A percentile compares a stretch with the other conserved stretches of the same genome.
phyloP scores from a whole-genome alignment of 2,888 invertebrate species.

The Teleogryllus oceanicus region DNA sequence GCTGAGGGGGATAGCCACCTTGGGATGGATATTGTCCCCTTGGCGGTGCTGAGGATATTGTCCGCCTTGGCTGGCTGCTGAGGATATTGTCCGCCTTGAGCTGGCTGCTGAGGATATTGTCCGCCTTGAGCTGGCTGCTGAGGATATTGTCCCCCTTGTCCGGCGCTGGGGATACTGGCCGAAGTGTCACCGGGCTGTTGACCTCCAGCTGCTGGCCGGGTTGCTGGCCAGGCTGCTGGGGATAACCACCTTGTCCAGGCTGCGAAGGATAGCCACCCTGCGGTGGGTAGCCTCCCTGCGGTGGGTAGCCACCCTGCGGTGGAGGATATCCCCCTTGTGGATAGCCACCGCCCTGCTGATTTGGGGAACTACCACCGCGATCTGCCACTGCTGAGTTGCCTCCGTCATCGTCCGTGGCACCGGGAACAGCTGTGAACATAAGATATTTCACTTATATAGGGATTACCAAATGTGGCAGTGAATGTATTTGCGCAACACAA shows the following conservation, averaged over 20 bases:
- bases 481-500: no score
- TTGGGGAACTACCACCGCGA: conserved; percentile 41
- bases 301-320: conserved; percentile 7
- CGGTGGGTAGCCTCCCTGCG: conserved; percentile 26
- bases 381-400: conserved; percentile 43
- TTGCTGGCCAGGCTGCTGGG: conserved; percentile 29
- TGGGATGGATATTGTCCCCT: not conserved
- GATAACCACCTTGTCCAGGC: conserved; percentile 24
- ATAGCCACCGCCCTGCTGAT: conserved; percentile 19
- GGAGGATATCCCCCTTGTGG: conserved; percentile 12
- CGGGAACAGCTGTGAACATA: no score
- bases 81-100: conserved; percentile 27
- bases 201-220: conserved; percentile 31
- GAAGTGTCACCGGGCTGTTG: conserved; percentile 19
- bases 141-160: not conserved
- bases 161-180: conserved; percentile 23
- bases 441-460: no score
- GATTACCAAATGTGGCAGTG: no score
- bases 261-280: conserved; percentile 31
- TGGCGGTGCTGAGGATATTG: conserved; percentile 26
- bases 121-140: conserved; percentile 21
- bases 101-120: conserved; percentile 28
- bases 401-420: conserved; percentile 22
- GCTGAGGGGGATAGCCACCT: conserved; percentile 29
- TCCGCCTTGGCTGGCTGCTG: conserved; percentile 27